A percentile compares a stretch with the other conserved stretches of the same genome.
phyloP scores from a whole-genome alignment of 1,140 invertebrate genomes.

The Linepithema humile region DNA sequence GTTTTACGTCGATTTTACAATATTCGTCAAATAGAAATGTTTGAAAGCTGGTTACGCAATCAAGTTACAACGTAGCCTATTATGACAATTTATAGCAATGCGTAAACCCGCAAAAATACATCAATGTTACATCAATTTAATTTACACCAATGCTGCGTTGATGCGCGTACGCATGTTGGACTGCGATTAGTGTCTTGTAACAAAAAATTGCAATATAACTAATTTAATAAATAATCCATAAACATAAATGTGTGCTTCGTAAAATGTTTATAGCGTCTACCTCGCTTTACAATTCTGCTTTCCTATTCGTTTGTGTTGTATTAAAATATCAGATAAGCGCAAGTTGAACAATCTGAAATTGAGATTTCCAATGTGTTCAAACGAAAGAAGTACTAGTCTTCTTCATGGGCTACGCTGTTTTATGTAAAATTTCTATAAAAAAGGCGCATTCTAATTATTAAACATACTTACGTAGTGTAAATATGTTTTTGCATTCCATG shows the following conservation, averaged over 20 bases:
- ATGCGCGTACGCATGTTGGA: slow-evolving; percentile 60
- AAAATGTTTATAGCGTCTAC: slow-evolving; percentile 62
- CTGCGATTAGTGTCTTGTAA: slow-evolving; percentile 78
- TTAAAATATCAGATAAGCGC: slow-evolving; percentile 15
- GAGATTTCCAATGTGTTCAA: too few species aligned
- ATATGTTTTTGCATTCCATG: too few species aligned
- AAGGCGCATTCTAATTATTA: too few species aligned
- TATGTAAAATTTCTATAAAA: too few species aligned
- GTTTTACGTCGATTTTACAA: background rate
- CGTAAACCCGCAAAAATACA: background rate
- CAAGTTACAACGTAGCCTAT: slow-evolving; percentile 9
- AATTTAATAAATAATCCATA: slow-evolving; percentile 77
- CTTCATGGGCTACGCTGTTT: too few species aligned
- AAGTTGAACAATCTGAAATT: too few species aligned
- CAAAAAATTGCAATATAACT: slow-evolving; percentile 75
- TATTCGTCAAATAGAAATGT: background rate
- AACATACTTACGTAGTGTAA: too few species aligned
- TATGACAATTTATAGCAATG: slow-evolving; percentile 13
- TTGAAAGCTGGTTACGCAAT: background rate
- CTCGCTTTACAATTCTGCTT: slow-evolving; percentile 40
- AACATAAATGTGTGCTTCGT: slow-evolving; percentile 55
- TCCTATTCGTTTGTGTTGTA: slow-evolving; percentile 10
- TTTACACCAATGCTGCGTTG: slow-evolving; percentile 16
- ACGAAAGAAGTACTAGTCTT: too few species aligned
- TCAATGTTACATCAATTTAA: slow-evolving; percentile 26